These are phyloP conservation scores for Antennarius striatus DNA, from an alignment of 2,113 vertebrate genomes.

Conservation along the genomic window DNA sequence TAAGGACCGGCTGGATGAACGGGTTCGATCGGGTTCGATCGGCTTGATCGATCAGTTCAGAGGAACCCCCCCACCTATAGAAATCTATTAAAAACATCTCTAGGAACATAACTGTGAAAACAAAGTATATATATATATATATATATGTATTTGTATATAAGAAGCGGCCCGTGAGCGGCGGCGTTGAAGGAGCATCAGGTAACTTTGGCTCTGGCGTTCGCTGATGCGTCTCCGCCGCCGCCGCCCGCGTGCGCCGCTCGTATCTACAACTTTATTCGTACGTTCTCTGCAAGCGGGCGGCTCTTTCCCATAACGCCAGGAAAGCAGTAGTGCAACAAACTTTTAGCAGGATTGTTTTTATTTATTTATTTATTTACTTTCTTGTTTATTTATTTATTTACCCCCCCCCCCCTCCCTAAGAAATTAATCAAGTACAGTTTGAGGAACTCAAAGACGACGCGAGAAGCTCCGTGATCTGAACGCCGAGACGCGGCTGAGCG, in stretches of 20 bases:
- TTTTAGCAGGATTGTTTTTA: conserved; percentile 69
- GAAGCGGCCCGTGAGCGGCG: conserved; percentile 40
- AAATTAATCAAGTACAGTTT: conserved; percentile 78
- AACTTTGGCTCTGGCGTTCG: conserved; percentile 47
- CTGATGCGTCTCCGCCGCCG: conserved; percentile 36
- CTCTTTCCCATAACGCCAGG: conserved; percentile 82
- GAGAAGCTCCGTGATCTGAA: conserved; percentile 6
- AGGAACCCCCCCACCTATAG: conserved; percentile 60
- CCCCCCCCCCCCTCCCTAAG: conserved; percentile 19
- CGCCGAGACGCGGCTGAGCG: too few relatives aligned
- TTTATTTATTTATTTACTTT: neutral
- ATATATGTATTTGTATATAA: conserved; percentile 43
- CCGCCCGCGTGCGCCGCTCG: conserved; percentile 35
- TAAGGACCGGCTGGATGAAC: conserved; percentile 56
- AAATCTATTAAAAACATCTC: conserved; percentile 87
- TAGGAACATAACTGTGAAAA: conserved; percentile 85
- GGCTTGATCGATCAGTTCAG: conserved; percentile 51
- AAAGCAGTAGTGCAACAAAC: conserved; percentile 97
- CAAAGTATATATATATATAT: conserved; percentile 65
- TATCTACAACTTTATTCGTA: conserved; percentile 52
- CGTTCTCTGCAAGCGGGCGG: conserved; percentile 81
- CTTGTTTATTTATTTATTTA: too few relatives aligned
- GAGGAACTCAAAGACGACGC: conserved; percentile 33
- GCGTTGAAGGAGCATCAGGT: conserved; percentile 54
- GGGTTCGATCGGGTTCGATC: conserved; percentile 47